These are phyloP conservation scores for Odontophorus gujanensis DNA, from an alignment of 2,113 vertebrate genomes.

Conservation along the genomic window DNA sequence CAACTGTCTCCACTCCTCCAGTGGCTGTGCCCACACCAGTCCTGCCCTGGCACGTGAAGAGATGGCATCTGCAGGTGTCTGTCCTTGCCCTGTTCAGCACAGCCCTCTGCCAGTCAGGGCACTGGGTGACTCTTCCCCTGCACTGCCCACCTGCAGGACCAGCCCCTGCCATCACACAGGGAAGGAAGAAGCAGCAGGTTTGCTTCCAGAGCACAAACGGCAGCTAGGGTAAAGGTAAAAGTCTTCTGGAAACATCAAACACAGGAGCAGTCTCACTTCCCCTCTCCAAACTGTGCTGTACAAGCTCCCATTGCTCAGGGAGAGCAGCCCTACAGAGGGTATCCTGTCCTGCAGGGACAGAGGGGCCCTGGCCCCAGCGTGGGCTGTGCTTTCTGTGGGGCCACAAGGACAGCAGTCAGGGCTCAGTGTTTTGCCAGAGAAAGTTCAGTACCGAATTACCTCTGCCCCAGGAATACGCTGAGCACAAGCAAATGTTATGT, in stretches of 20 bases:
- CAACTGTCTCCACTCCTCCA: background rate
- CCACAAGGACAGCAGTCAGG: background rate
- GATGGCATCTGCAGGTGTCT: background rate
- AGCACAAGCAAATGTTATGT: background rate
- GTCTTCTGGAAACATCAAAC: background rate
- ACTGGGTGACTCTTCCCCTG: background rate
- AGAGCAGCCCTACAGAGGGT: background rate
- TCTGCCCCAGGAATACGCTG: accelerated
- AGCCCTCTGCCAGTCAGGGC: background rate
- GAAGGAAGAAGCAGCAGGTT: background rate
- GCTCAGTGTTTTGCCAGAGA: background rate
- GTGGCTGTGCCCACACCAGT: too few relatives aligned
- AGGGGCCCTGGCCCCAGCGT: background rate
- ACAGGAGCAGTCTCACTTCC: background rate
- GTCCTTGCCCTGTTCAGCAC: background rate
- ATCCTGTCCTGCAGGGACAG: background rate
- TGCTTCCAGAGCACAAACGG: background rate
- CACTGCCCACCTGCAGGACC: background rate
- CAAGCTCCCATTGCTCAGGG: background rate
- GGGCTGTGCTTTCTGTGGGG: accelerated
- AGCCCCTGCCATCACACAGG: background rate
- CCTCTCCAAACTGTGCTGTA: accelerated
- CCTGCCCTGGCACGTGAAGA: background rate
- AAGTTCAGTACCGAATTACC: accelerated
- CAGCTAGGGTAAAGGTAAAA: accelerated